Percentiles rank a stretch among this genome's conserved stretches.
Evolutionary conservation across 2,797 vertebrate genomes (phyloP).

Genomic region (Leptoclinus maculatus): DNA sequence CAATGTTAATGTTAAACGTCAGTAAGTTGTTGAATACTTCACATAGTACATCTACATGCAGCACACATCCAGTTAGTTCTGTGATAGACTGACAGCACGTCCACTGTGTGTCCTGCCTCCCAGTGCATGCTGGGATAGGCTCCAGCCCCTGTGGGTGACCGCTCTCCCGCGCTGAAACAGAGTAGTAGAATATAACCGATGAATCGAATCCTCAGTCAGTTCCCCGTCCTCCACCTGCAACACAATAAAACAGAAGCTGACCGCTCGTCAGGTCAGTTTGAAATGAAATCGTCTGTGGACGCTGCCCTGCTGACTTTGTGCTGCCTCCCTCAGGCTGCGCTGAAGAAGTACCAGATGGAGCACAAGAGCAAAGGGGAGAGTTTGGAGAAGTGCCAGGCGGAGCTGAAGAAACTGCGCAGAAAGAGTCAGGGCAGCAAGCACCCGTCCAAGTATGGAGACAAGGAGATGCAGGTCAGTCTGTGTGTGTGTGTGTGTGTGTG

Average conservation of each 20-base stretch:
- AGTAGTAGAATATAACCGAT: no score
- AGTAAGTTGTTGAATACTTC: no score
- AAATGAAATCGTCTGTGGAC: conserved; percentile 13
- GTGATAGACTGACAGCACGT: neutral
- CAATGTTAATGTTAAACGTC: no score
- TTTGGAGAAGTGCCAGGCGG: conserved; percentile 93
- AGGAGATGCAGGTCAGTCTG: conserved; percentile 92
- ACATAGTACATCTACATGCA: neutral
- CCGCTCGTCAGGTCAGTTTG: neutral
- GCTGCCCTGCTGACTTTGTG: conserved; percentile 52
- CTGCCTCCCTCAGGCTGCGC: conserved; percentile 87
- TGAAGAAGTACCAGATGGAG: conserved; percentile 97
- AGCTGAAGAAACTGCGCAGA: conserved; percentile 95
- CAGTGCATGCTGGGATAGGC: no score
- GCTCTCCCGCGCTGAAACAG: no score
- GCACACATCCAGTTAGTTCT: neutral
- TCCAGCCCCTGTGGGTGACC: no score
- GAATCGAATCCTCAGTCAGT: no score
- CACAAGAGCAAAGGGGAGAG: conserved; percentile 94
- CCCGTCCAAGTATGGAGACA: conserved; percentile 94
- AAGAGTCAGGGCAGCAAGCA: conserved; percentile 98
- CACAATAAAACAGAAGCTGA: neutral
- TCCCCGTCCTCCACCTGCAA: no score
- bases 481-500: conserved; percentile 21
- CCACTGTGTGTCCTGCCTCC: no score